Evolutionary conservation across 2,797 vertebrate genomes (phyloP).

Genomic region (Cheirogaleus major): DNA sequence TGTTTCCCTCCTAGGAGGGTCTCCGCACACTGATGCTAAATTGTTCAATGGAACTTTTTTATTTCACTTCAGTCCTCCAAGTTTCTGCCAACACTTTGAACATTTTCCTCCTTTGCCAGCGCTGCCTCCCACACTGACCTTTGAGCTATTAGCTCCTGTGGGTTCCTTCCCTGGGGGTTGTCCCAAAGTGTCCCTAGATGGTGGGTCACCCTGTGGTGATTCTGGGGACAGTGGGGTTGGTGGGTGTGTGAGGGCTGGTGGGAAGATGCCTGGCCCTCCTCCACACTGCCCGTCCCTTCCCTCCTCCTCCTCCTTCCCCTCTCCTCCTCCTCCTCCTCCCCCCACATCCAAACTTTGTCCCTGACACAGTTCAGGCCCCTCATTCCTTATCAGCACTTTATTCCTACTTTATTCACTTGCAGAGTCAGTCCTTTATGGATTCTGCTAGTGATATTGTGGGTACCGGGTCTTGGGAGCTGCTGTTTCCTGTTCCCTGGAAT

Average conservation of each 20-base stretch:
- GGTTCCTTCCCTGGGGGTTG: background rate
- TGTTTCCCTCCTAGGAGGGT: background rate
- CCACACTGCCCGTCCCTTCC: no score
- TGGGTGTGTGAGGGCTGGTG: fast-evolving
- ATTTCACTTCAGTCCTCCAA: background rate
- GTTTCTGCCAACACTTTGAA: background rate
- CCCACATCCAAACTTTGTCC: background rate
- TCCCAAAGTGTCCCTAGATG: background rate
- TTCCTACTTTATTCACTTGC: fast-evolving
- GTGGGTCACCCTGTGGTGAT: background rate
- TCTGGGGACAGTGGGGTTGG: no score
- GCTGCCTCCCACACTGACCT: background rate
- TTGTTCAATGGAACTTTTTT: background rate
- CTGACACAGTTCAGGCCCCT: background rate
- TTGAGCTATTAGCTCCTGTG: background rate
- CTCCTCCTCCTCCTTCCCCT: fast-evolving
- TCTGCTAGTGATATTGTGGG: no score
- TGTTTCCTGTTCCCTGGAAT: background rate
- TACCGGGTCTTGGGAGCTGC: fast-evolving
- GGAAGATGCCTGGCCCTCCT: background rate
- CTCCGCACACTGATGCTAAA: background rate
- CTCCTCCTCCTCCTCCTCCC: no score
- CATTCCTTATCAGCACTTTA: background rate
- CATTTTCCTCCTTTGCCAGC: background rate
- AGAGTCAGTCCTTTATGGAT: fast-evolving